Percentiles rank a stretch among this genome's conserved stretches.
Evolutionary conservation across 2,888 invertebrate species (phyloP).

Genomic region (Coenonympha glycerion): DNA sequence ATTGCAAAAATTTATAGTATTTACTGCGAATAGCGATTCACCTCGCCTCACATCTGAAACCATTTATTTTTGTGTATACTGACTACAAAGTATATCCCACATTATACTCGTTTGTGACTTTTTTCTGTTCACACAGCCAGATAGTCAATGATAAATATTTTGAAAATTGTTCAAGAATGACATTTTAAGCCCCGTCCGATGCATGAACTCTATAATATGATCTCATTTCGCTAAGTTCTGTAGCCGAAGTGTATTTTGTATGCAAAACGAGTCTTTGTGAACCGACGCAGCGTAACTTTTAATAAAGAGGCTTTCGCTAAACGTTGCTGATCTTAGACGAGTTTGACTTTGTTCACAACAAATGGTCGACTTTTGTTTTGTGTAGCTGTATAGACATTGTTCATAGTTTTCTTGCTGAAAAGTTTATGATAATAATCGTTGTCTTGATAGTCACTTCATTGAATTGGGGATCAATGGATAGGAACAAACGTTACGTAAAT

Average conservation of each 20-base stretch:
- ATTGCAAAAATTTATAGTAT: no score
- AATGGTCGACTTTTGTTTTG: neutral
- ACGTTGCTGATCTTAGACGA: neutral
- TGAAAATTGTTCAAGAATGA: neutral
- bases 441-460: no score
- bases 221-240: constrained; percentile 7
- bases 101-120: no score
- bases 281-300: constrained; percentile 9
- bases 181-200: neutral
- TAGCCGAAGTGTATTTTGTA: constrained; percentile 18
- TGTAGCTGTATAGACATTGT: neutral
- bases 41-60: no score
- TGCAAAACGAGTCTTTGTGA: constrained; percentile 21
- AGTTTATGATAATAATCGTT: neutral
- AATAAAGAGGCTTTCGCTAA: constrained; percentile 10
- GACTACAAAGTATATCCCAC: no score
- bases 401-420: neutral
- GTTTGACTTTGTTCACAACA: constrained; percentile 7
- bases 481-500: no score
- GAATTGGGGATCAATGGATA: no score
- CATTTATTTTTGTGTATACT: no score
- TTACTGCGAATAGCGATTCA: no score
- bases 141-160: no score
- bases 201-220: constrained; percentile 9
- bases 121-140: no score